Percentiles rank a stretch among this genome's conserved stretches.
Conservation (phyloP, 2,888 invertebrate genomes). For the Melieria picta region DNA sequence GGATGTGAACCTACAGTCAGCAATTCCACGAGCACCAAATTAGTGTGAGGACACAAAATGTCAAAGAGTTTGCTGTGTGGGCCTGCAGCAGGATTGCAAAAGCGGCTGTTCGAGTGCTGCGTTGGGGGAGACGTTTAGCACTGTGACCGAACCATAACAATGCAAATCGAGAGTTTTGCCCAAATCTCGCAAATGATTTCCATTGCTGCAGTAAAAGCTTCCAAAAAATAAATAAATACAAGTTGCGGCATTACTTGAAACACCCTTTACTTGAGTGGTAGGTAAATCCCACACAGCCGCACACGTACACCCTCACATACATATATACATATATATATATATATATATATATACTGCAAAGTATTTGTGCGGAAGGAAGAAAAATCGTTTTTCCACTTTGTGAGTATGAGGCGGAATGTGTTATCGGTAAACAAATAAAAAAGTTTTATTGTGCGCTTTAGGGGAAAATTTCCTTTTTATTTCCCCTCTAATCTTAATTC, state of each 20-base stretch:
- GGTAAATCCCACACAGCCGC: neutral
- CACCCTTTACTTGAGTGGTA: neutral
- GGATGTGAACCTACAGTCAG: neutral
- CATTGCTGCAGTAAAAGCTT: no score
- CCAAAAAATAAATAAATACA: no score
- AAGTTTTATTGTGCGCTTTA: constrained; percentile 46
- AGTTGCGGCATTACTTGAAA: no score
- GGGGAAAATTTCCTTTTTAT: constrained; percentile 52
- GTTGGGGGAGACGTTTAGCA: no score
- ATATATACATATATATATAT: neutral
- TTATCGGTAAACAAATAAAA: constrained; percentile 59
- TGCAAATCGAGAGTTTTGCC: no score
- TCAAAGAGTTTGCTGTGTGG: no score
- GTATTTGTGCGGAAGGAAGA: no score
- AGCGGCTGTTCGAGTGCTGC: no score
- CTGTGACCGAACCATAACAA: no score
- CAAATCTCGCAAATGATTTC: no score
- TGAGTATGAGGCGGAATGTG: constrained; percentile 49
- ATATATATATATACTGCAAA: neutral
- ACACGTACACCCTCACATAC: neutral
- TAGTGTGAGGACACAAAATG: no score
- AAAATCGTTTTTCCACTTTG: neutral
- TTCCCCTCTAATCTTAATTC: constrained; percentile 58
- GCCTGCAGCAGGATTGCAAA: no score
- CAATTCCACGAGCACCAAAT: neutral